Base-by-base conservation (phyloP, 2,113 vertebrate genomes). In the Podocnemis expansa region DNA sequence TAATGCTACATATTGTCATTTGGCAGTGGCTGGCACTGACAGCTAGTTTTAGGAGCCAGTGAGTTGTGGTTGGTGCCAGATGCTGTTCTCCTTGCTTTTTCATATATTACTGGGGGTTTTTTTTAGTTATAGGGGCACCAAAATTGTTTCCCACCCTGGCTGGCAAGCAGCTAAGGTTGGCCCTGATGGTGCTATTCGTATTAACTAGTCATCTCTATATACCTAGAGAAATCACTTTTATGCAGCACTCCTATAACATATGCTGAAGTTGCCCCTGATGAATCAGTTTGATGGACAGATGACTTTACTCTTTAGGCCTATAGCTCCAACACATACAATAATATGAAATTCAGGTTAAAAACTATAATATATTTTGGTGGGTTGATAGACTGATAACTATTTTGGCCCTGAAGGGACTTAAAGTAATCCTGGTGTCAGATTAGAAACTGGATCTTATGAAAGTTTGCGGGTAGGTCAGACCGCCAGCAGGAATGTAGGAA, bases 401-500 rank as follows among this genome's bases (percentile, higher is more conserved):
- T 6, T 31, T 24, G 38, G 67, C 73, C 38, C 85, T 78, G 6
- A 10, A 56, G 29, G 11, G n/a, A 45, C 8, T 56, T 84, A 38
- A 70, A 5, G 5, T 25, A 93, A 92, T 76, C 4, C 60, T 27
- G 22, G 7, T 10, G 78, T 88, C 78, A 49, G 14, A 14, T 12
- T 83, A 34, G 38, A 21, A 75, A 75, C 3, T 70, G 60, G 34
- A 7, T 67, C 34, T 67, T 67, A n/a, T n/a, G n/a, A 67, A 67
- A 67, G 56, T 94, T 91, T 76, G 87, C 76, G 47, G 89, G 38
- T 76, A 79, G 55, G 19, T 83, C 25, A 76, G 6, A 17, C 10
- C 78, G 67, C 88, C 9, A 24, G 38, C 10, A 11, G 9, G 52
- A 67, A 5, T 5, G 7, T 0, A 0, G 19, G 29, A 38, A 82